A percentile compares a stretch with the other conserved stretches of the same genome.
These are phyloP conservation scores for Antennarius maculatus DNA, from an alignment of 2,797 vertebrate species.

Conservation along the genomic window DNA sequence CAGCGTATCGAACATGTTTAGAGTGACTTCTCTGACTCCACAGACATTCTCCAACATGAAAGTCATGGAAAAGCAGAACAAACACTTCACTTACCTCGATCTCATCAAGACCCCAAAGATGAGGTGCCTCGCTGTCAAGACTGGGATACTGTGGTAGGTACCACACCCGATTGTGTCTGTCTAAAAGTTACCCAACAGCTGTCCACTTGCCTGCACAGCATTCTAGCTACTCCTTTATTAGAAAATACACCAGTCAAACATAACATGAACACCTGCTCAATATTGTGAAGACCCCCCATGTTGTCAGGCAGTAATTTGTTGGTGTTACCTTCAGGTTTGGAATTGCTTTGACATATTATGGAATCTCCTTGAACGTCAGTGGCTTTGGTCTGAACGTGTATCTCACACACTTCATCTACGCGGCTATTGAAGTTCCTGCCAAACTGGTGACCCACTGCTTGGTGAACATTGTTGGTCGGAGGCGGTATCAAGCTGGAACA, in stretches of 20 bases:
- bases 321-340: conserved; percentile 82
- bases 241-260: too few relatives aligned
- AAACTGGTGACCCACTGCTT: conserved; percentile 80
- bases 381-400: conserved; percentile 86
- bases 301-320: too few relatives aligned
- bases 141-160: conserved; percentile 85
- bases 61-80: conserved; percentile 41
- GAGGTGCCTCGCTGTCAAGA: too few relatives aligned
- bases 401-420: conserved; percentile 88
- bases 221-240: too few relatives aligned
- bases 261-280: too few relatives aligned
- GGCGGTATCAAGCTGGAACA: conserved; percentile 73
- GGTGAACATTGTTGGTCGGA: conserved; percentile 80
- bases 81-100: conserved; percentile 82
- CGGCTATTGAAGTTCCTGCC: conserved; percentile 85
- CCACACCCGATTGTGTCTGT: too few relatives aligned
- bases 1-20: too few relatives aligned
- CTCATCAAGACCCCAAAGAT: conserved; percentile 84
- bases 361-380: conserved; percentile 86
- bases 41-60: conserved; percentile 77
- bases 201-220: too few relatives aligned
- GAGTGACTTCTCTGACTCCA: not conserved
- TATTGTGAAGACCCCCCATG: too few relatives aligned
- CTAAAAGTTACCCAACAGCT: too few relatives aligned
- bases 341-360: conserved; percentile 88